phyloP scores from a whole-genome alignment of 2,113 vertebrate species.

The Harpagus bidentatus region DNA sequence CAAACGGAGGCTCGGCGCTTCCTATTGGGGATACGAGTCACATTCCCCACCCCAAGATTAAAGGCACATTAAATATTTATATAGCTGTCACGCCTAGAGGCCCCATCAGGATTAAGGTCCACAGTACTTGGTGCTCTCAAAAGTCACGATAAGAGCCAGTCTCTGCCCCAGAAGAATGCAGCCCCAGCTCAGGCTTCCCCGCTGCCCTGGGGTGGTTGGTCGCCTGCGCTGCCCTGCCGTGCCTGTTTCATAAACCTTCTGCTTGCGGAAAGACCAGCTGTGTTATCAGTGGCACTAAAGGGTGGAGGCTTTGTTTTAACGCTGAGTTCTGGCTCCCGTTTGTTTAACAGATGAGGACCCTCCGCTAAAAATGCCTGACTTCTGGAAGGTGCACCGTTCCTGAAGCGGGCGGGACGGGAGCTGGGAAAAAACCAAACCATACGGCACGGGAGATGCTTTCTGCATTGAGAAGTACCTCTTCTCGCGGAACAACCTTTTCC shows the following conservation, averaged over 20 bases:
- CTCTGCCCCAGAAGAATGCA: neutral
- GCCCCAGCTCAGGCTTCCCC: neutral
- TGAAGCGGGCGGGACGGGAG: neutral
- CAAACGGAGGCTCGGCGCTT: neutral
- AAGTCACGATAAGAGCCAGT: neutral
- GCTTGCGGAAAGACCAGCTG: neutral
- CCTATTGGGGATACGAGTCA: neutral
- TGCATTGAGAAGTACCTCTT: neutral
- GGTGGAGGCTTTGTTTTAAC: neutral
- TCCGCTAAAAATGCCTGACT: neutral
- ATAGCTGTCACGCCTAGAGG: neutral
- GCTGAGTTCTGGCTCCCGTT: neutral
- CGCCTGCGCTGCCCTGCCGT: neutral
- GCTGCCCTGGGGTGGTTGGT: neutral
- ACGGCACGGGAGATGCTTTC: neutral
- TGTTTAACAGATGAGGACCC: neutral
- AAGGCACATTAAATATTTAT: conserved; percentile 48
- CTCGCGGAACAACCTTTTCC: neutral
- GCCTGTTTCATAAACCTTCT: neutral
- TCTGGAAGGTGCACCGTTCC: neutral
- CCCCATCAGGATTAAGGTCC: neutral
- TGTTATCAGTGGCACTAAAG: neutral
- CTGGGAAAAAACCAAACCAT: neutral
- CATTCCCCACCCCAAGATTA: neutral
- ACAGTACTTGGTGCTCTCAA: neutral